Evolutionary conservation across 2,113 vertebrate genomes (phyloP), one percentile per base, ranked within the genome.

Genomic region (Gymnorhina tibicen): DNA sequence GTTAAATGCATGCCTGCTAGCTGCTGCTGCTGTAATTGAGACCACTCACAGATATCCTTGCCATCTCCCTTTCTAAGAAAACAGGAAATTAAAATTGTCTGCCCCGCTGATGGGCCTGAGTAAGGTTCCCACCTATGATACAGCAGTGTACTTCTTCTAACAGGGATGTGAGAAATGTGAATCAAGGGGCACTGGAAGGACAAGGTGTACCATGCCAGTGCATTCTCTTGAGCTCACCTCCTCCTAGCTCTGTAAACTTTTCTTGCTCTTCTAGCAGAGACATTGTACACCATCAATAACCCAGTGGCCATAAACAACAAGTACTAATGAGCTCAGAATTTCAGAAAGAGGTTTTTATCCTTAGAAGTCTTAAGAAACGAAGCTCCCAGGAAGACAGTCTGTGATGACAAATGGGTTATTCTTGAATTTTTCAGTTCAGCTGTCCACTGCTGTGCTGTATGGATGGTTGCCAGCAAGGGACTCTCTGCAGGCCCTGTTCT

Each of bases 1-100:
- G 60, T 60, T 84, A 81, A 95, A 92, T 56, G 52, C 79, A 75
- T 52, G 83, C 60, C 66, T 93, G 59, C 80, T 96, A 80, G 88
- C 88, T 86, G 86, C 76, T 83, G 66, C 63, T 44, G 75, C 72
- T 86, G 88, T 74, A 84, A 86, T 33, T 78, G 77, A 92, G 76
- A 60, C 66, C 56, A 89, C 8, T 3, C 44, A 27, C 47, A 56
- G 23, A 24, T 17, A 70, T 78, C 62, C 44, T 70, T 70, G 26
- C 39, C 35, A 85, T 60, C 68, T 53, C 52, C 35, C 46, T 56
- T 7, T 19, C 52, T 42, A 72, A 87, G 80, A 84, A 93, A 88
- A 74, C 24, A 81, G 83, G 83, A 96, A 75, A 91, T 91, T 81
- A 93, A 90, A 92, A 78, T 22, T 64, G 28, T 24, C 53, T 78